Conservation (phyloP, 2,797 vertebrate species). For the Myotis myotis region DNA sequence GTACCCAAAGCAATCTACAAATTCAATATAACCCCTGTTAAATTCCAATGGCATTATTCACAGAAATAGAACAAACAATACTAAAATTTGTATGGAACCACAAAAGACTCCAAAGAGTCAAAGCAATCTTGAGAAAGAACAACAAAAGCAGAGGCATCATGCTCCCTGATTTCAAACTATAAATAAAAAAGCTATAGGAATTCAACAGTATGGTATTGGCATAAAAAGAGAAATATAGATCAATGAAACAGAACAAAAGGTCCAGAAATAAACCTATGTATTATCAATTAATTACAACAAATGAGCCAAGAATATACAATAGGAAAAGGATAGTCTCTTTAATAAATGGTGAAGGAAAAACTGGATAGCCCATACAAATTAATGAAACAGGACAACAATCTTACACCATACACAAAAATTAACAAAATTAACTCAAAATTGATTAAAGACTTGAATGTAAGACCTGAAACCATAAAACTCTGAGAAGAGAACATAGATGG, state of each 20-base stretch:
- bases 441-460: background rate
- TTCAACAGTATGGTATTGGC: background rate
- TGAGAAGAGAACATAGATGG: background rate
- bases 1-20: background rate
- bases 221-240: conserved; percentile 6
- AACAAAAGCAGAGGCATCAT: background rate
- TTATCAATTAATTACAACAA: background rate
- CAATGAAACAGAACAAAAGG: background rate
- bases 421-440: background rate
- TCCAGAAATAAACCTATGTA: background rate
- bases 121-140: background rate
- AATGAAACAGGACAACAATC: background rate
- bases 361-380: background rate
- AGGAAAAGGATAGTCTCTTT: background rate
- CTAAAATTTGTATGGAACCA: background rate
- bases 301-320: background rate
- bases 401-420: background rate
- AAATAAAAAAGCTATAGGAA: background rate
- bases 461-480: background rate
- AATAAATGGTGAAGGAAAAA: background rate
- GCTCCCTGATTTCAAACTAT: background rate
- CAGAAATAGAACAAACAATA: background rate
- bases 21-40: background rate
- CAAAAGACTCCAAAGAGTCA: background rate
- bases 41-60: background rate